Evolutionary conservation across 2,113 vertebrate genomes (phyloP), one percentile per base, ranked within the genome.

Genomic region (Tyto alba): DNA sequence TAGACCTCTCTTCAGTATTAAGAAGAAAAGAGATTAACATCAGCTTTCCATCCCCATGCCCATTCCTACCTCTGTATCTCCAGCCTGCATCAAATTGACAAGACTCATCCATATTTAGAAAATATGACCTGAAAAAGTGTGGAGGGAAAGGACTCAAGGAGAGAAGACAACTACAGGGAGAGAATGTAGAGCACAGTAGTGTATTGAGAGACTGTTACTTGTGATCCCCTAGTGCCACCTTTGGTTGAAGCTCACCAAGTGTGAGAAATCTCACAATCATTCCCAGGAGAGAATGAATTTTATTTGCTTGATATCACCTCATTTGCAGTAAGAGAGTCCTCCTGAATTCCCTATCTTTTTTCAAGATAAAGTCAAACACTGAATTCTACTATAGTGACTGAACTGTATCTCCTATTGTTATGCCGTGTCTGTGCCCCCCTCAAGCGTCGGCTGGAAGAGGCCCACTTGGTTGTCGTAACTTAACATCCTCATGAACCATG

Each of bases 181-280:
- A 71, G 53, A 56, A 75, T 5, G 14, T 32, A 87, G 38, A 93
- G 19, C 52, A 85, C 63, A 69, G n/a, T 13, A 5, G 13, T 43
- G 11, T 59, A 62, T 92, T 94, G 71, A 74, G 88, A 66, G 41
- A 71, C 40, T 63, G 17, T 45, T 74, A 85, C 62, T 94, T 90
- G 53, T 71, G 75, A 83, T 88, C 36, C 52, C 90, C 77, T 90
- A 93, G 57, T 94, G 93, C 90, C 84, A 91, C 76, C 85, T 95
- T 75, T 91, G 85, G 69, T 60, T 94, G 85, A 82, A 88, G 75
- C 23, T 85, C 82, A 89, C n/a, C 53, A 77, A 69, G 78, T 41
- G 57, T 16, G 21, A 91, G 93, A 75, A 85, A 69, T 13, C 45
- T 74, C 73, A 22, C 53, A 86, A 8, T 20, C 50, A 75, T 59